A percentile compares a stretch with the other conserved stretches of the same genome.
Conservation (phyloP, 2,113 vertebrate genomes). For the Ciconia stormi region DNA sequence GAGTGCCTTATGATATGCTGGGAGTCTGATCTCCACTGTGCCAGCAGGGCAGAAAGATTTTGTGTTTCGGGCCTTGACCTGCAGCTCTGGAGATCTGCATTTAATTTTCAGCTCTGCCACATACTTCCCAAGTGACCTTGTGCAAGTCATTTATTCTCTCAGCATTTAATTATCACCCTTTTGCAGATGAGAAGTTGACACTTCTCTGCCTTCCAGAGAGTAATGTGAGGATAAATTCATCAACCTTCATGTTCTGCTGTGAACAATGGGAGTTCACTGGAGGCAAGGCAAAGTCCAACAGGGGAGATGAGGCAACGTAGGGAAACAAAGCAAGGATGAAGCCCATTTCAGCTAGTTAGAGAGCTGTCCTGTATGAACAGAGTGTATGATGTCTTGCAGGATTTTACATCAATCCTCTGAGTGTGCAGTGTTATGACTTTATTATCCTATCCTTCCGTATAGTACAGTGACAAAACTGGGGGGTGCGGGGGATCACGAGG, state of each 20-base stretch:
- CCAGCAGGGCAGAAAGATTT: conserved; percentile 19
- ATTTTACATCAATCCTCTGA: conserved; percentile 20
- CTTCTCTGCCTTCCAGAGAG: conserved; percentile 63
- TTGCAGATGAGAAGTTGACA: conserved; percentile 72
- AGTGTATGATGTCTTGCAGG: not conserved
- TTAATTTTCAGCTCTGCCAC: conserved; percentile 67
- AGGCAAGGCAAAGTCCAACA: conserved; percentile 38
- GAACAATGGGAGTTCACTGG: conserved; percentile 60
- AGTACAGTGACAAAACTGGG: not conserved
- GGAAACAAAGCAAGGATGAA: conserved; percentile 36
- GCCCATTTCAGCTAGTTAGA: not conserved
- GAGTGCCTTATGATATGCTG: not conserved
- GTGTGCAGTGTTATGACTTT: not conserved
- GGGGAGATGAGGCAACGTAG: not conserved
- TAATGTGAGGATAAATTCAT: conserved; percentile 71
- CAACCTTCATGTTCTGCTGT: conserved; percentile 61
- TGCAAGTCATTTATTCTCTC: conserved; percentile 66
- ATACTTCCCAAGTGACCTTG: conserved; percentile 70
- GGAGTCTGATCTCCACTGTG: not conserved
- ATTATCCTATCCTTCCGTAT: not conserved
- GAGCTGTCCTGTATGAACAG: not conserved
- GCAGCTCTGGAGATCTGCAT: conserved; percentile 59
- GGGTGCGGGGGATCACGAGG: not conserved
- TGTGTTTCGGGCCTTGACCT: conserved; percentile 58
- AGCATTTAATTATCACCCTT: conserved; percentile 72